Evolutionary conservation across 30 jellyfish, hydroid and myxozoan species (phyloP).

Genomic region (Aurelia sp.): DNA sequence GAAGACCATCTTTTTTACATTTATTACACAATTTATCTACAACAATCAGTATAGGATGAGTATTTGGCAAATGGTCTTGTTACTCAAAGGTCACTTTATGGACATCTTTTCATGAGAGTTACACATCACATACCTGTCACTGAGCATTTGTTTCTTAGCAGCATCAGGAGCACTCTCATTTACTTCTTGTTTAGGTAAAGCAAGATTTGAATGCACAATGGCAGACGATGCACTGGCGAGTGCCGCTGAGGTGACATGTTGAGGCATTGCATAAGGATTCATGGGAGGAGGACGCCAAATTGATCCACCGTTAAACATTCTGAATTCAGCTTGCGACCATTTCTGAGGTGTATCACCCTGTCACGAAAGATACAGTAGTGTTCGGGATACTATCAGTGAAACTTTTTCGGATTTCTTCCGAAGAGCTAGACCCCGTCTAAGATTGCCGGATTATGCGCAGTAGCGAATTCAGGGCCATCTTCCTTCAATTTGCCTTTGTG

Average conservation of each 20-base stretch:
- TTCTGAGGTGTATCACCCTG: conserved; percentile 97
- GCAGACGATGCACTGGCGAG: conserved; percentile 85
- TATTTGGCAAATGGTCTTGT: too few species aligned
- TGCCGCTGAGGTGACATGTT: conserved; percentile 76
- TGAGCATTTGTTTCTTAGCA: conserved; percentile 49
- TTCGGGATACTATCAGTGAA: too few species aligned
- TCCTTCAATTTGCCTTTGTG: too few species aligned
- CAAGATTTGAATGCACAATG: conserved; percentile 56
- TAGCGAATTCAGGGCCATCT: too few species aligned
- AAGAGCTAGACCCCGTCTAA: too few species aligned
- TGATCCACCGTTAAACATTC: conserved; percentile 96
- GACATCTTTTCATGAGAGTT: neutral
- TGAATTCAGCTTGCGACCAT: conserved; percentile 91
- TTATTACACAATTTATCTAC: too few species aligned
- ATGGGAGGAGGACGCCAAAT: conserved; percentile 98
- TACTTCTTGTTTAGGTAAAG: conserved; percentile 42
- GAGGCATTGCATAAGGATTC: conserved; percentile 82
- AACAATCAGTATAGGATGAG: too few species aligned
- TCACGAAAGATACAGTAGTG: neutral
- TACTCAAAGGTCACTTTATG: neutral
- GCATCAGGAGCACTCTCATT: conserved; percentile 17
- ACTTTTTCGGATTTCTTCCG: too few species aligned
- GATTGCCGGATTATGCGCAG: too few species aligned
- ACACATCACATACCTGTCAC: conserved; percentile 52
- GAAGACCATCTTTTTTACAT: too few species aligned